Evolutionary conservation across 2,113 vertebrate genomes (phyloP), one percentile per base, ranked within the genome.

Genomic region (Sciurus niger): DNA sequence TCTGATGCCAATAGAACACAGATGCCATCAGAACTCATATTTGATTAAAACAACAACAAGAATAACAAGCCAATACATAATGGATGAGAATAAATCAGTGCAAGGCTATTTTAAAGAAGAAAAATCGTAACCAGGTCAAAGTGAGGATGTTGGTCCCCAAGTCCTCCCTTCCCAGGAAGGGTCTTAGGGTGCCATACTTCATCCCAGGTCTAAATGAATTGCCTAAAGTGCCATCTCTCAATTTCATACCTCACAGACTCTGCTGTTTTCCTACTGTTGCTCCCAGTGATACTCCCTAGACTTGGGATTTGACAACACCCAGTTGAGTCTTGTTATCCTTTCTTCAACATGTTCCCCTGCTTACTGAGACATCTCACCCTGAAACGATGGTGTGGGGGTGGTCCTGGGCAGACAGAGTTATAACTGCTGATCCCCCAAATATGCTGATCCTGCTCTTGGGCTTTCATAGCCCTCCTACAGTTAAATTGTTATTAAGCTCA

Each of bases 31-130:
- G 6, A 95, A 80, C n/a, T 86, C 34, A 85, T 28, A 51, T 74
- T 95, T 86, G 46, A 80, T 84, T 85, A n/a, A 90, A 85, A 37
- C 58, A 63, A n/a, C 20, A 43, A n/a, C 48, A 68, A 74, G 28
- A 63, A 63, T 13, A 67, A 40, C 48, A 68, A 70, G 12, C 16
- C 34, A 89, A 55, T 43, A 46, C 4, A 13, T 74, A 60, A 89
- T 8, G 16, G 43, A 82, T 82, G 25, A 93, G 73, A 76, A 82
- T 28, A 30, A 93, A 37, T 76, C 34, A 53, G 37, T 65, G 13
- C 30, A 53, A 95, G 76, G 58, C 53, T 48, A 85, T 53, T 79
- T 40, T 85, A 74, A 79, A 55, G 65, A 92, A 65, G 78, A 73
- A 92, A 92, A 73, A 84, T 55, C 17, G 48, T 24, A 46, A 60